Evolutionary conservation across 2,888 invertebrate genomes (phyloP).

Genomic region (Diaphora mendica): DNA sequence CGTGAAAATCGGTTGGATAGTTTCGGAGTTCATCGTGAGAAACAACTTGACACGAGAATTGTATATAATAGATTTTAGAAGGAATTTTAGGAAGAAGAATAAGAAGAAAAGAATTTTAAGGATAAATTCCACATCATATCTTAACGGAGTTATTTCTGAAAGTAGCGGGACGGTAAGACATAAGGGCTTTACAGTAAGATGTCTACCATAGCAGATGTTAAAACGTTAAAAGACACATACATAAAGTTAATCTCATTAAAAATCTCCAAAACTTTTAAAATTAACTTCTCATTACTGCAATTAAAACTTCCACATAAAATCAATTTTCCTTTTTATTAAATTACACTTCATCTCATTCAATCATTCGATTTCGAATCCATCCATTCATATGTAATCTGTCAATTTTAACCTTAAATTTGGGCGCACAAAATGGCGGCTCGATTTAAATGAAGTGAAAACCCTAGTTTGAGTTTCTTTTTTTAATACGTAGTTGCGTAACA

Average conservation of each 20-base stretch:
- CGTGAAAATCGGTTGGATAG: no score
- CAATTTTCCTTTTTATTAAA: slow-evolving; percentile 8
- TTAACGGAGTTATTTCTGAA: no score
- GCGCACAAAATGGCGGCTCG: slow-evolving; percentile 30
- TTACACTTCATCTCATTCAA: slow-evolving; percentile 14
- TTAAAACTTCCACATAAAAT: slow-evolving; percentile 16
- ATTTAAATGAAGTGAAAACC: slow-evolving; percentile 49
- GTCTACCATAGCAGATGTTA: background rate
- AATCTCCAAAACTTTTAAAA: slow-evolving; percentile 5
- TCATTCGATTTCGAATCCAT: slow-evolving; percentile 11
- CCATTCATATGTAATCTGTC: slow-evolving; percentile 25
- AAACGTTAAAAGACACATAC: background rate
- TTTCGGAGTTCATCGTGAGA: no score
- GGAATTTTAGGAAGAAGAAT: no score
- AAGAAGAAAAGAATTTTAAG: no score
- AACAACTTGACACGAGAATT: no score
- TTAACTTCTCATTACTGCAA: slow-evolving; percentile 7
- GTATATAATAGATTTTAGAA: no score
- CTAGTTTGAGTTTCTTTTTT: slow-evolving; percentile 51
- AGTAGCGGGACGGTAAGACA: no score
- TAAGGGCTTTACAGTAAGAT: background rate
- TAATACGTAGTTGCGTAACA: slow-evolving; percentile 44
- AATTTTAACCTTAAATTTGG: slow-evolving; percentile 31
- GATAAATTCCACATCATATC: no score
- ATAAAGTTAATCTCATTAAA: slow-evolving; percentile 8